Evolutionary conservation across 1,140 invertebrate genomes (phyloP).

Genomic region (Drosophila orosa): DNA sequence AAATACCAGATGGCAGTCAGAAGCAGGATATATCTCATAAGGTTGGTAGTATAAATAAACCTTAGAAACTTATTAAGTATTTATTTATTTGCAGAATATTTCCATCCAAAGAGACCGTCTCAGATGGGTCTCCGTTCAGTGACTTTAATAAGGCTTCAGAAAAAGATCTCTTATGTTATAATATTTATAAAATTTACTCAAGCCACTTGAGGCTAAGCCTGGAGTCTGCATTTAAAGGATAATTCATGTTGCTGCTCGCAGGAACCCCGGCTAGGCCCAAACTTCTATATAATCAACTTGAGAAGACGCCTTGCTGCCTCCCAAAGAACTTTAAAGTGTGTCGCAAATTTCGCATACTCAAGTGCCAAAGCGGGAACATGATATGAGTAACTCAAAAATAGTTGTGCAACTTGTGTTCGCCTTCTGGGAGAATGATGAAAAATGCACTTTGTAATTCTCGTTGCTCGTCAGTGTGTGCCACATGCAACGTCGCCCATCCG

Average conservation of each 20-base stretch:
- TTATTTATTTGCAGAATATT: slow-evolving; percentile 2
- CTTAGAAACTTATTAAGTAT: not conserved
- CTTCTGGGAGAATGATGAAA: slow-evolving; percentile 64
- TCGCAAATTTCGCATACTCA: slow-evolving; percentile 46
- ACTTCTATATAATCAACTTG: slow-evolving; percentile 31
- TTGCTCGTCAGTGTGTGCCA: slow-evolving; percentile 67
- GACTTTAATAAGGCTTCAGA: not conserved
- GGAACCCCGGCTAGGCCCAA: not conserved
- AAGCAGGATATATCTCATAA: slow-evolving; percentile 8
- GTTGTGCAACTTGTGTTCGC: slow-evolving; percentile 53
- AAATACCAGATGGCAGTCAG: slow-evolving; percentile 23
- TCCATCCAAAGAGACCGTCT: not conserved
- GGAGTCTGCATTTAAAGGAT: not conserved
- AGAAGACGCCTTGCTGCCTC: slow-evolving; percentile 2
- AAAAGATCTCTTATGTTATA: not conserved
- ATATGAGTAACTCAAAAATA: slow-evolving; percentile 57
- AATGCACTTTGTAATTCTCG: slow-evolving; percentile 80
- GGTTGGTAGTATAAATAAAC: not conserved
- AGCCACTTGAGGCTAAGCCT: not conserved
- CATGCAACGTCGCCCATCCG: slow-evolving; percentile 69
- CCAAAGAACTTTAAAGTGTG: slow-evolving; percentile 40
- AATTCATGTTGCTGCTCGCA: not conserved
- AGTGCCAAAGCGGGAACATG: slow-evolving; percentile 43
- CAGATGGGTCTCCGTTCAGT: slow-evolving; percentile 3
- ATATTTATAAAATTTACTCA: not conserved